phyloP scores from a whole-genome alignment of 2,888 invertebrate species.

The Phyllotreta striolata region DNA sequence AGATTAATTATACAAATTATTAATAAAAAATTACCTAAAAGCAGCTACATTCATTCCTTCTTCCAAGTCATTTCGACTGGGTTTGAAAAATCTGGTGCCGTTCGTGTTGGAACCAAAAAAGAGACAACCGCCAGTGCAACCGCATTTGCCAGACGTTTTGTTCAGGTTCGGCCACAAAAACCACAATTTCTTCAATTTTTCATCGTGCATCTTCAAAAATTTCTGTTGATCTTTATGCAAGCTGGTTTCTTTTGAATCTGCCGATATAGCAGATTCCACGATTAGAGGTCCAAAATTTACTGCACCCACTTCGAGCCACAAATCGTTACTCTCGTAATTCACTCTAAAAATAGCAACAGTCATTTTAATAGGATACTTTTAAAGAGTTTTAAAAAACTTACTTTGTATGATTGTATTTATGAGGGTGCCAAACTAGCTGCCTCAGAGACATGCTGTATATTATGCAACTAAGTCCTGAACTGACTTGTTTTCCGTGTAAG shows the following conservation, averaged over 20 bases:
- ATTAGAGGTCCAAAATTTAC: slow-evolving; percentile 89
- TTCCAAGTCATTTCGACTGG: slow-evolving; percentile 78
- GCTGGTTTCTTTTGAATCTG: slow-evolving; percentile 73
- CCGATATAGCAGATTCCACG: slow-evolving; percentile 88
- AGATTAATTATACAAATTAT: slow-evolving; percentile 8
- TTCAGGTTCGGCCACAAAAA: slow-evolving; percentile 89
- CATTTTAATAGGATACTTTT: background rate
- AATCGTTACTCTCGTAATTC: slow-evolving; percentile 64
- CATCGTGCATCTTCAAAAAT: slow-evolving; percentile 84
- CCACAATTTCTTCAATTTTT: slow-evolving; percentile 86
- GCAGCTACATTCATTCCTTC: slow-evolving; percentile 86
- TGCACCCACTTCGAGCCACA: slow-evolving; percentile 93
- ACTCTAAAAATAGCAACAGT: slow-evolving; percentile 20
- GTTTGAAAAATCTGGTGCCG: slow-evolving; percentile 88
- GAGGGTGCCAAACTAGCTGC: slow-evolving; percentile 59
- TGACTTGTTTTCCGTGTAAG: slow-evolving; percentile 91
- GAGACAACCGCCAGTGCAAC: slow-evolving; percentile 92
- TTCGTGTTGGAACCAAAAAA: slow-evolving; percentile 95
- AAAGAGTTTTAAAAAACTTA: slow-evolving; percentile 42
- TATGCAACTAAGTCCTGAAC: slow-evolving; percentile 87
- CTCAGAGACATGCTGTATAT: slow-evolving; percentile 63
- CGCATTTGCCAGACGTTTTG: slow-evolving; percentile 76
- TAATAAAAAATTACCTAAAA: slow-evolving; percentile 64
- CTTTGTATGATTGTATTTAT: slow-evolving; percentile 59
- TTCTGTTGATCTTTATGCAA: slow-evolving; percentile 82